Evolutionary conservation across 2,797 vertebrate genomes (phyloP), one percentile per base, ranked within the genome.

Genomic region (Xyrichtys novacula): DNA sequence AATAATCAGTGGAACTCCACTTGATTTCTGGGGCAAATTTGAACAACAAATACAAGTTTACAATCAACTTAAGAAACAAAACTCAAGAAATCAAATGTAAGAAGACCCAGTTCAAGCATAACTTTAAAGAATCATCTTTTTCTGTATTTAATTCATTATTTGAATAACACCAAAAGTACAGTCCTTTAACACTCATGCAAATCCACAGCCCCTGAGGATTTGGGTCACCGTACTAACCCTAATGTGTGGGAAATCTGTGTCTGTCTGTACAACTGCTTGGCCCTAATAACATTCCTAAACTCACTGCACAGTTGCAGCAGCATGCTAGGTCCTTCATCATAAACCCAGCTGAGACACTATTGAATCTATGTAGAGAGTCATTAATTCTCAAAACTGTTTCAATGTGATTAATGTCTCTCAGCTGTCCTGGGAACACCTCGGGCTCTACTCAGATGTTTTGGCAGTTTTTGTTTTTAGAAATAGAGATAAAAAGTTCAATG

Each of bases 211-310:
- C 68, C 59, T 31, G 40, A 59, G 60, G 70, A 83, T 63, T 47
- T 74, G 55, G 68, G 70, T 78, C 76, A 83, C 2, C 26, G 52
- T 65, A n/a, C 15, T 19, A 16, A 56, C 19, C 71, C 48, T 72
- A 22, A 44, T 66, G 64, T 78, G 71, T 88, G 75, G 76, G 84
- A 89, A 83, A 82, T 59, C 55, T 65, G 50, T 78, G 31, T 71
- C 46, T 16, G 25, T 69, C 62, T 32, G 52, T 16, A 28, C 4
- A 5, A 56, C 69, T 39, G 34, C 55, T 62, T 20, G 26, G 28
- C 68, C 49, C 49, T 15, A 32, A 63, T 36, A 57, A 68, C 72
- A 82, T 85, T 78, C 69, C 71, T 80, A 22, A 69, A 66, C 49
- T 42, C 55, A 25, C 16, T 65, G 43, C 32, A 36, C 36, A 53